phyloP scores from a whole-genome alignment of 2,797 vertebrate species.

The Myotis myotis region DNA sequence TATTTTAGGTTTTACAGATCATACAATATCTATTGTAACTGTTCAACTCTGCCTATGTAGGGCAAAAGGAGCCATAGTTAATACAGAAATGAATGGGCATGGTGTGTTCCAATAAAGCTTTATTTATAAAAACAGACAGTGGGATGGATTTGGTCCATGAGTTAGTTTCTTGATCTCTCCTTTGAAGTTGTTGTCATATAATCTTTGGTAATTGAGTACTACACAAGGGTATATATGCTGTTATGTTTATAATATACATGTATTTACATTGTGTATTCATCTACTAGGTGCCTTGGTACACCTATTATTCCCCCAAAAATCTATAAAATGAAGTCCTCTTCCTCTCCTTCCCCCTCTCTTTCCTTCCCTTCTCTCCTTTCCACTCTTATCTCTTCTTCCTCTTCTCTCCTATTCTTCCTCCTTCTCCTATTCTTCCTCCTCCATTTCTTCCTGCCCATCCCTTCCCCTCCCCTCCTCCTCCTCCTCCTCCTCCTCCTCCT shows the following conservation, averaged over 20 bases:
- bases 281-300: background rate
- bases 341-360: too few relatives aligned
- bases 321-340: background rate
- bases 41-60: background rate
- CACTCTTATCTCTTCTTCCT: background rate
- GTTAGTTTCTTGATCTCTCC: background rate
- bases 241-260: background rate
- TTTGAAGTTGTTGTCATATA: background rate
- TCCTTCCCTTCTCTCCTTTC: too few relatives aligned
- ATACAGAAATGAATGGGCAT: background rate
- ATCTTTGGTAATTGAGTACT: background rate
- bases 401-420: too few relatives aligned
- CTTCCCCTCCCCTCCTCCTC: background rate
- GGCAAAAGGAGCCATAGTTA: background rate
- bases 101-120: background rate
- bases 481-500: too few relatives aligned
- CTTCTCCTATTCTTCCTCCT: too few relatives aligned
- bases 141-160: background rate
- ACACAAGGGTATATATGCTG: background rate
- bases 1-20: background rate
- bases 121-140: background rate
- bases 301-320: background rate
- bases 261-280: background rate
- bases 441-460: background rate
- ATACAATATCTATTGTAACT: background rate